These are phyloP conservation scores for Parasteatoda lunata DNA, from an alignment of 2,888 invertebrate species.

Conservation along the genomic window DNA sequence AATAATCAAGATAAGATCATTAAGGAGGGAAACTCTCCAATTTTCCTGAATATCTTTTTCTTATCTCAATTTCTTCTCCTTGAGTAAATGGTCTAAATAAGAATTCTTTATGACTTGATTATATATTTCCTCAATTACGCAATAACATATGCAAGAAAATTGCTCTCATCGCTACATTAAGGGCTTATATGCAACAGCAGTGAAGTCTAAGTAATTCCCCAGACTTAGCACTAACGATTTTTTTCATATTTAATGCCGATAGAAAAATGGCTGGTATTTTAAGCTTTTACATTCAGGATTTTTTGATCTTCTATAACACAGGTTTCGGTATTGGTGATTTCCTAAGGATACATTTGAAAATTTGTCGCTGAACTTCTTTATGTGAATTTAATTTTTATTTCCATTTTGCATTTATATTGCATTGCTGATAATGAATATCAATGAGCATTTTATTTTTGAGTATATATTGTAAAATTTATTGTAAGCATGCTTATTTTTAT, in stretches of 20 bases:
- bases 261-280: conserved; percentile 32
- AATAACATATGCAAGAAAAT: conserved; percentile 27
- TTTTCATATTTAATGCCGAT: conserved; percentile 26
- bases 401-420: background rate
- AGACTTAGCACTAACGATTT: conserved; percentile 4
- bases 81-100: conserved; percentile 15
- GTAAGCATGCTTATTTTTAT: too few relatives aligned
- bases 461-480: too few relatives aligned
- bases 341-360: background rate
- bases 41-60: conserved; percentile 7
- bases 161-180: background rate
- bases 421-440: too few relatives aligned
- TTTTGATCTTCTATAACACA: conserved; percentile 10
- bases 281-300: conserved; percentile 10
- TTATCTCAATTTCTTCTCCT: background rate
- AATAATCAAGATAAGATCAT: too few relatives aligned
- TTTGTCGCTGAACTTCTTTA: conserved; percentile 30
- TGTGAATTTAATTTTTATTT: conserved; percentile 12
- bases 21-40: background rate
- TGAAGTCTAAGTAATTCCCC: conserved; percentile 4
- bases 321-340: conserved; percentile 1
- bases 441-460: too few relatives aligned
- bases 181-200: background rate
- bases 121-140: conserved; percentile 19
- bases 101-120: conserved; percentile 33